phyloP scores from a whole-genome alignment of 1,140 invertebrate genomes.

The Drosophila orena region DNA sequence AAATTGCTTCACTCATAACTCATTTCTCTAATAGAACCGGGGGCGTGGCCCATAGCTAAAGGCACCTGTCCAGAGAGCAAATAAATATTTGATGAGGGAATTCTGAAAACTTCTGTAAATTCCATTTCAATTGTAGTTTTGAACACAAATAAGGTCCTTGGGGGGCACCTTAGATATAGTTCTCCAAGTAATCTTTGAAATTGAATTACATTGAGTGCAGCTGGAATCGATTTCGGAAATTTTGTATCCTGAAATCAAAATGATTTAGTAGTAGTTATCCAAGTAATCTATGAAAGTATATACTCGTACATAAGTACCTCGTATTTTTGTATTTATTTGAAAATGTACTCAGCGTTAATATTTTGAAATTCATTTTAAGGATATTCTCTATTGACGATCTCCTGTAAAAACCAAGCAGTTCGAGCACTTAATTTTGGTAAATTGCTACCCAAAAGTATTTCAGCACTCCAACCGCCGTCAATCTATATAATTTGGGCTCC shows the following conservation, averaged over 20 bases:
- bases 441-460: constrained; percentile 18
- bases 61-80: constrained; percentile 39
- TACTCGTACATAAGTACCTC: too few species aligned
- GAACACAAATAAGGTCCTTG: neutral
- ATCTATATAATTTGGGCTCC: constrained; percentile 54
- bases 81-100: constrained; percentile 43
- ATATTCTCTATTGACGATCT: neutral
- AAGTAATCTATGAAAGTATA: too few species aligned
- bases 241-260: neutral
- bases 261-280: neutral
- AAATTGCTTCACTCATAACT: constrained; percentile 45
- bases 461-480: constrained; percentile 6
- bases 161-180: neutral
- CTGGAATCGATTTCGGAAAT: neutral
- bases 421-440: neutral
- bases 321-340: too few species aligned
- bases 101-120: constrained; percentile 19
- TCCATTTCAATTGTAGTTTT: constrained; percentile 19
- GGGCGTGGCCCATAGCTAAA: constrained; percentile 29
- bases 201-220: neutral
- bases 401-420: neutral
- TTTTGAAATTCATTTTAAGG: too few species aligned
- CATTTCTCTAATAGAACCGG: constrained; percentile 61
- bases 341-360: too few species aligned
- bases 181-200: neutral